Conservation (phyloP, 2,113 vertebrate species). For the Nanorana parkeri region DNA sequence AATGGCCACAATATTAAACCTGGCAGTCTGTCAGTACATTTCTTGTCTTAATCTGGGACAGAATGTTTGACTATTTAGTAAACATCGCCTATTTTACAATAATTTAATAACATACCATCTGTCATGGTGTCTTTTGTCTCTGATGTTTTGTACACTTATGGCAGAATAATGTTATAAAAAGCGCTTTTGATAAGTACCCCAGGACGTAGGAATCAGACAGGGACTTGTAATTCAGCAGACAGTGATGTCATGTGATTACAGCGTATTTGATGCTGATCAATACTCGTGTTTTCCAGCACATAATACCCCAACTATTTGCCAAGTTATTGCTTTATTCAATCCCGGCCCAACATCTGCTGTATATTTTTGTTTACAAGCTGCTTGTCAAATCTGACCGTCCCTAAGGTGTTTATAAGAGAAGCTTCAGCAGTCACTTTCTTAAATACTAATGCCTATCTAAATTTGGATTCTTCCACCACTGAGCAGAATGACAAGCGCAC, state of each 20-base stretch:
- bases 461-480: slow-evolving; percentile 78
- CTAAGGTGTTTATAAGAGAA: slow-evolving; percentile 75
- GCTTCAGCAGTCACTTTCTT: slow-evolving; percentile 85
- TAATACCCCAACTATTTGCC: background rate
- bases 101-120: slow-evolving; percentile 23
- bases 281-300: background rate
- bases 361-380: slow-evolving; percentile 76
- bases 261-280: background rate
- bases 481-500: slow-evolving; percentile 88
- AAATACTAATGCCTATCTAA: slow-evolving; percentile 87
- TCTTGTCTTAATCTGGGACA: background rate
- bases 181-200: background rate
- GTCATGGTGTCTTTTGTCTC: slow-evolving; percentile 17
- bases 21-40: background rate
- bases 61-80: slow-evolving; percentile 27
- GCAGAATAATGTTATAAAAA: background rate
- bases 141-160: slow-evolving; percentile 21
- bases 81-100: slow-evolving; percentile 17
- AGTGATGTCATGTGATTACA: background rate
- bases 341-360: slow-evolving; percentile 77
- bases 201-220: background rate
- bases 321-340: slow-evolving; percentile 64
- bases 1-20: background rate
- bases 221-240: background rate
- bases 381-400: slow-evolving; percentile 76